A percentile compares a stretch with the other conserved stretches of the same genome.
Conservation (phyloP, 1,140 invertebrate genomes). For the Plodia interpunctella region DNA sequence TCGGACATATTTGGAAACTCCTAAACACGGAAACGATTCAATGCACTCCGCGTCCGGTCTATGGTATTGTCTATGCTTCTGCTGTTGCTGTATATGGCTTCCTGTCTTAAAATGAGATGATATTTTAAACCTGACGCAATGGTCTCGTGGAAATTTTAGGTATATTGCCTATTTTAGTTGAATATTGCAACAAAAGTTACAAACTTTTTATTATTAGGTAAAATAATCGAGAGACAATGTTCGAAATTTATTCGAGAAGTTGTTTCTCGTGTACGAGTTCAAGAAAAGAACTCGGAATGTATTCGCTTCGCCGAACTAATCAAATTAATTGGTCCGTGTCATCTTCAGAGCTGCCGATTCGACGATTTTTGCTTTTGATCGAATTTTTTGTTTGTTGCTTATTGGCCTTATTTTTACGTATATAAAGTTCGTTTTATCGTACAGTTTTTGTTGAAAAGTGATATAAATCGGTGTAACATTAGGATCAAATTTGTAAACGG, state of each 20-base stretch:
- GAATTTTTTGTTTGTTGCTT: no score
- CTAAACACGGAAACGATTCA: conserved; percentile 2
- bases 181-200: no score
- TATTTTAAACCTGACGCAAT: background rate
- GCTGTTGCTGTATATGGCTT: background rate
- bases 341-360: conserved; percentile 20
- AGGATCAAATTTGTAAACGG: no score
- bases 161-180: no score
- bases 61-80: conserved; percentile 4
- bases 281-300: background rate
- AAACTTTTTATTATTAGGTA: no score
- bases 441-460: no score
- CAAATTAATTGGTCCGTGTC: conserved; percentile 57
- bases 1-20: conserved; percentile 1
- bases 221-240: no score
- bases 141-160: no score
- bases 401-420: background rate
- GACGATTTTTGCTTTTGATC: background rate
- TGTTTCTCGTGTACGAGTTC: background rate
- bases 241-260: background rate
- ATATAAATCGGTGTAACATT: no score
- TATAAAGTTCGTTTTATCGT: no score
- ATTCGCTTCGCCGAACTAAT: conserved; percentile 53
- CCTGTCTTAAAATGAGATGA: background rate
- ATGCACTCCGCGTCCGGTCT: conserved; percentile 5